Conservation (phyloP, 2,888 invertebrate genomes). For the Drosophila multiciliata region DNA sequence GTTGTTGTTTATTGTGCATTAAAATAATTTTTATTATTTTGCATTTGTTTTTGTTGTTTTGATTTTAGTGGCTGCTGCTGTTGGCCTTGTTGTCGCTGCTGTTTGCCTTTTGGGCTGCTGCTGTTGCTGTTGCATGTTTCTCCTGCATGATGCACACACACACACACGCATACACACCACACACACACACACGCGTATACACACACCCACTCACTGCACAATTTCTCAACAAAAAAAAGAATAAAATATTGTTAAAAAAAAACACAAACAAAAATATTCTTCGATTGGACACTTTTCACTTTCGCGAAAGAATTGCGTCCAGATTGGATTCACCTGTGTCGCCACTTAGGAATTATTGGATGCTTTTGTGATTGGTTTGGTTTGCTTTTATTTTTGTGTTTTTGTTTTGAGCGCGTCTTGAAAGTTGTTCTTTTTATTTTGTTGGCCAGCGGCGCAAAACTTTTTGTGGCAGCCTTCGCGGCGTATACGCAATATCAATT, state of each 20-base stretch:
- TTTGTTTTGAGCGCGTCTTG: conserved; percentile 15
- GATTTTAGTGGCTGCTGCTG: conserved; percentile 17
- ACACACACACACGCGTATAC: neutral
- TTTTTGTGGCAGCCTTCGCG: conserved; percentile 31
- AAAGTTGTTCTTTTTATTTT: conserved; percentile 23
- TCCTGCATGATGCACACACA: conserved; percentile 45
- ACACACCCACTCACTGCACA: conserved; percentile 15
- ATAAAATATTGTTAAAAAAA: conserved; percentile 6
- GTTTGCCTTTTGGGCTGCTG: conserved; percentile 20
- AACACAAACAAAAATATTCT: conserved; percentile 4
- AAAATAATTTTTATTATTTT: conserved; percentile 3
- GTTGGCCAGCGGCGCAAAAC: conserved; percentile 14
- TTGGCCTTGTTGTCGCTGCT: conserved; percentile 21
- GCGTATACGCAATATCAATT: conserved; percentile 71
- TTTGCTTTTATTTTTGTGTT: neutral
- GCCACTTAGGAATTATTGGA: neutral
- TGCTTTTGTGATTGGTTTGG: neutral
- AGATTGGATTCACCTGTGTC: neutral
- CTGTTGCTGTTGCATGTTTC: conserved; percentile 38
- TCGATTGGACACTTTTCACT: conserved; percentile 3
- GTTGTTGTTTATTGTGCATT: conserved; percentile 21
- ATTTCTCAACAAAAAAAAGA: conserved; percentile 25
- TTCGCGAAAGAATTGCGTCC: neutral
- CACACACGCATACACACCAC: conserved; percentile 12
- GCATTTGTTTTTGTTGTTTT: conserved; percentile 21